Conservation (phyloP, 2,113 vertebrate genomes). For the Charina bottae region DNA sequence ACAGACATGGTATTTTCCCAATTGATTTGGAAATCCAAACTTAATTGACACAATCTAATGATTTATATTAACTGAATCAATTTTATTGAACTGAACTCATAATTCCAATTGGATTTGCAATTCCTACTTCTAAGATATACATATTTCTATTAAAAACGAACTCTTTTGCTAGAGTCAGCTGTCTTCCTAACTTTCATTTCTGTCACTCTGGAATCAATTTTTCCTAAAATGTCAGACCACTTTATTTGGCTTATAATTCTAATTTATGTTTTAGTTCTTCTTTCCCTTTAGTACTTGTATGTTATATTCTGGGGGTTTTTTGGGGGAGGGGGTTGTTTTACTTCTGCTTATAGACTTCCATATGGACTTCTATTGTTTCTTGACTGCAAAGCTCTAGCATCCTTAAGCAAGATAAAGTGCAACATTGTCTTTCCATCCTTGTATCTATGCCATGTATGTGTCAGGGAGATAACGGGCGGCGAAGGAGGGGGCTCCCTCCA, state of each 20-base stretch:
- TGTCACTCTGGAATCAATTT: too few relatives aligned
- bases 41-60: neutral
- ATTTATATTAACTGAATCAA: neutral
- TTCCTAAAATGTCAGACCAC: too few relatives aligned
- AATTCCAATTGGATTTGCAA: neutral
- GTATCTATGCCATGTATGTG: neutral
- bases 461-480: too few relatives aligned
- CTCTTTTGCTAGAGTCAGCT: too few relatives aligned
- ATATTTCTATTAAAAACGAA: neutral
- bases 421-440: neutral
- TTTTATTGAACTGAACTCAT: neutral
- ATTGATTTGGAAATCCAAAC: neutral
- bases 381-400: neutral
- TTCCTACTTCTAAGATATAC: neutral
- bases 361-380: neutral
- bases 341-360: neutral
- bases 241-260: too few relatives aligned
- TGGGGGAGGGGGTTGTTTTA: neutral
- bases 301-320: too few relatives aligned
- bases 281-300: too few relatives aligned
- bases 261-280: too few relatives aligned
- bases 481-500: too few relatives aligned
- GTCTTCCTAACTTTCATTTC: too few relatives aligned
- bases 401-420: neutral
- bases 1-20: neutral